Evolutionary conservation across 2,888 invertebrate genomes (phyloP), one percentile per base, ranked within the genome.

Genomic region (Ornithoptera alexandrae): DNA sequence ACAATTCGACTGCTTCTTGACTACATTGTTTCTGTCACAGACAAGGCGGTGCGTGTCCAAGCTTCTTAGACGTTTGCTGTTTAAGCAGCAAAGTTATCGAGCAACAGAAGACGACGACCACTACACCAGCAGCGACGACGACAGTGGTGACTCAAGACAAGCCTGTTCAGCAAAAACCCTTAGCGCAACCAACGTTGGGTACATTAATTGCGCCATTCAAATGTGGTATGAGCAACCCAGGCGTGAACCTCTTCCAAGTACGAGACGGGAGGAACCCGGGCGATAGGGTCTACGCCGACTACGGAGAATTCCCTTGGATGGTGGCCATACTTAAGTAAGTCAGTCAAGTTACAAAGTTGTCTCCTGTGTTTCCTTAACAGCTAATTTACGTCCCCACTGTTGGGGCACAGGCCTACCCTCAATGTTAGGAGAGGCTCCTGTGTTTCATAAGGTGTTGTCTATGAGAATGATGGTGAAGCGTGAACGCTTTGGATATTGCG

Each of bases 251-350:
- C 76, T 71, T 75, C 10, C 39, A 60, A 2, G 57, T 58, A 7
- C 24, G 46, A 17, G 24, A 46, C 0, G 89, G 95, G 20, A 94
- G 93, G 15, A 81, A 80, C 0, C 93, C 5, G n/a, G 39, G 17
- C 12, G 24, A 59, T 46, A 96, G 73, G 93, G 94, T 60, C 96
- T 56, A 68, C 81, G 93, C 88, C 94, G 94, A 96, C 78, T 97
- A 95, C 74, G 97, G 95, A 0, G 97, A 97, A 84, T 97, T 96
- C 81, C 96, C 97, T 0, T 97, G 97, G 97, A 96, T 96, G 95
- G 94, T 95, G 0, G 96, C 96, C 0, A 88, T 97, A 56, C 85
- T 96, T 65, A 93, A 85, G 90, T 89, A 72, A 78, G 83, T 70
- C 20, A n/a, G 20, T 2, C 4, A 46, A 46, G 15, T 46, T 15